A percentile compares a stretch with the other conserved stretches of the same genome.
These are phyloP conservation scores for Zaprionus tsacasi DNA, from an alignment of 1,140 invertebrate genomes.

Conservation along the genomic window DNA sequence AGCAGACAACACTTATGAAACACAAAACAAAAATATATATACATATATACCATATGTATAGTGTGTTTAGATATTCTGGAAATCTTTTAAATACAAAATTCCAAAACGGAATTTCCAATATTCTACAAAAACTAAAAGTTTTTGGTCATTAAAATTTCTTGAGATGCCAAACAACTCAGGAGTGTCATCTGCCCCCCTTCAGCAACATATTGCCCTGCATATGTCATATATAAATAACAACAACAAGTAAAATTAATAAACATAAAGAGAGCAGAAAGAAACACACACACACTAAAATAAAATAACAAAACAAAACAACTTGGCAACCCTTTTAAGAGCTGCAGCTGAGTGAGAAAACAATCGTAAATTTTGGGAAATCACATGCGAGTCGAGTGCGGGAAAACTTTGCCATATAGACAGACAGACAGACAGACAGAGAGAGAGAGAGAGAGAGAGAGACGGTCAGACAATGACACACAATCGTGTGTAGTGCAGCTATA, in stretches of 20 bases:
- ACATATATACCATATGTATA: slow-evolving; percentile 13
- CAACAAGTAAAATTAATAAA: slow-evolving; percentile 65
- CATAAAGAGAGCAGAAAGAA: slow-evolving; percentile 52
- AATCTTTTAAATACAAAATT: slow-evolving; percentile 30
- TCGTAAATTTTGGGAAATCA: slow-evolving; percentile 44
- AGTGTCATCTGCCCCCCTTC: no score
- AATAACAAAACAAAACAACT: slow-evolving; percentile 14
- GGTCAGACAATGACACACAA: slow-evolving; percentile 23
- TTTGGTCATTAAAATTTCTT: slow-evolving; percentile 58
- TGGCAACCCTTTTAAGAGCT: slow-evolving; percentile 67
- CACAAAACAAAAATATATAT: slow-evolving; percentile 16
- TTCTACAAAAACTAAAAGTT: slow-evolving; percentile 51
- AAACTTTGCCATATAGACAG: slow-evolving; percentile 42
- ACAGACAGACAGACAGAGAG: slow-evolving; percentile 26
- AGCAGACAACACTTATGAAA: slow-evolving; percentile 37
- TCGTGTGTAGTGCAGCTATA: slow-evolving; percentile 29
- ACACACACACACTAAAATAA: neutral
- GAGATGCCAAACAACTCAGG: slow-evolving; percentile 34
- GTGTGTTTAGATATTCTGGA: slow-evolving; percentile 18
- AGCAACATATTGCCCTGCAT: slow-evolving; percentile 72
- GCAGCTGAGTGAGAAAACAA: slow-evolving; percentile 57
- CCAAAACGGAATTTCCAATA: slow-evolving; percentile 16
- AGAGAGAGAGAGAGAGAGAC: slow-evolving; percentile 24
- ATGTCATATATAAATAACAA: slow-evolving; percentile 73
- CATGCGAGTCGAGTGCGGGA: slow-evolving; percentile 24